Base-by-base conservation (phyloP, 2,888 invertebrate genomes). In the Scotopteryx bipunctaria region DNA sequence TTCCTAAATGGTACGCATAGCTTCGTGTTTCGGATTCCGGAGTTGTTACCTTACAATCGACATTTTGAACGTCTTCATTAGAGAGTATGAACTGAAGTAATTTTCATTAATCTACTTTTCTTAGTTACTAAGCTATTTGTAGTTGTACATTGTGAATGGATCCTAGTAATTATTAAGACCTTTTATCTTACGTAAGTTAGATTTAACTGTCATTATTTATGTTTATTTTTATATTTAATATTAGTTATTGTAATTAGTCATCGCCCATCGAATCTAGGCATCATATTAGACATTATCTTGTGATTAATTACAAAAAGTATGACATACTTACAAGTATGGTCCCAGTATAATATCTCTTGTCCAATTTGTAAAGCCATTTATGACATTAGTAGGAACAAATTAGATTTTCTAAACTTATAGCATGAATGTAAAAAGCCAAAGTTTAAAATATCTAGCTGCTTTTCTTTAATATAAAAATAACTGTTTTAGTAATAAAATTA, bases 101-200 rank as follows among this genome's bases (percentile, higher is more conserved):
- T 68, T 66, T 66, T 67, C 9, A 33, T 23, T 66, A 67, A 63
- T 50, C 54, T 65, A 51, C 45, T 55, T 51, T 61, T 45, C 50
- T 36, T 53, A 55, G 43, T 36, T n/a, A n/a, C n/a, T 58, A 61
- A 53, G 44, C n/a, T 71, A 67, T 64, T 57, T 57, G 43, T 81
- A 83, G 73, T 65, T 83, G 78, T 83, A 82, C 73, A 82, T 83
- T 79, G 75, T 79, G 79, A 86, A 82, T 76, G 84, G 75, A 85
- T 87, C 86, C 87, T 87, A 87, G 74, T 87, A 86, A 74, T 71
- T 66, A 70, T 64, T 84, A 84, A 82, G 81, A 69, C 76, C 71
- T 73, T 78, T 61, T 77, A 78, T 71, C 38, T 71, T 73, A 71
- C 21, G 32, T 76, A 76, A 71, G 64, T 44, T 76, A 71, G 62